Conservation (phyloP, 2,888 invertebrate genomes). For the Heliothis peltigera region DNA sequence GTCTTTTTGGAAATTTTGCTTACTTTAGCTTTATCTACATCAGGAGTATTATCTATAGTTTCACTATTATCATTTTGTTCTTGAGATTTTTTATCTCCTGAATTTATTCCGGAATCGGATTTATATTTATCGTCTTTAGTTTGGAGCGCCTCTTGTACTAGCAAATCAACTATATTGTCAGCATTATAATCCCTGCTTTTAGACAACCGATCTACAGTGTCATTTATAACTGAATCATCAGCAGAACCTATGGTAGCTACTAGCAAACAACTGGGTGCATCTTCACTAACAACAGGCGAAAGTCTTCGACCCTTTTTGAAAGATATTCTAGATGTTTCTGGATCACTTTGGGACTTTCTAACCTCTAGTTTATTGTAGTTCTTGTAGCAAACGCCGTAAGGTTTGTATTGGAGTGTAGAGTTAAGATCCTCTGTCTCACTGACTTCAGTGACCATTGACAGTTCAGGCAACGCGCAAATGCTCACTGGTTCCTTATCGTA, state of each 20-base stretch:
- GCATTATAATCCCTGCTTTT: slow-evolving; percentile 67
- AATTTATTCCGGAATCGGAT: slow-evolving; percentile 67
- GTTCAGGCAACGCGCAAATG: slow-evolving; percentile 71
- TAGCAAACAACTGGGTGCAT: slow-evolving; percentile 69
- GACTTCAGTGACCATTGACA: slow-evolving; percentile 76
- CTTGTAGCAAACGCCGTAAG: slow-evolving; percentile 65
- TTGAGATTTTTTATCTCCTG: slow-evolving; percentile 59
- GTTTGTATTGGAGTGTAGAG: slow-evolving; percentile 62
- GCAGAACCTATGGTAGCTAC: slow-evolving; percentile 73
- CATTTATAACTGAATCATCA: slow-evolving; percentile 74
- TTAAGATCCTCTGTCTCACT: slow-evolving; percentile 71
- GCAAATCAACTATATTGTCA: slow-evolving; percentile 73
- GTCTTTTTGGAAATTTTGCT: slow-evolving; percentile 32
- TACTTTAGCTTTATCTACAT: slow-evolving; percentile 38
- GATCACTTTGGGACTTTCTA: slow-evolving; percentile 65
- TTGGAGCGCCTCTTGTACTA: slow-evolving; percentile 75
- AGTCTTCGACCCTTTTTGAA: slow-evolving; percentile 37
- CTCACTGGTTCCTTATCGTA: slow-evolving; percentile 71
- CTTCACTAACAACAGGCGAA: slow-evolving; percentile 64
- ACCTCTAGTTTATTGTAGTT: slow-evolving; percentile 35
- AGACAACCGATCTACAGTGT: slow-evolving; percentile 71
- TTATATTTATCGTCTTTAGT: slow-evolving; percentile 50
- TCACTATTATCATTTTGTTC: slow-evolving; percentile 60
- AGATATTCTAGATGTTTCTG: slow-evolving; percentile 54
- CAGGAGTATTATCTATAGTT: slow-evolving; percentile 68